Conservation (phyloP, 2,113 vertebrate genomes). For the Sphyrna mokarran region DNA sequence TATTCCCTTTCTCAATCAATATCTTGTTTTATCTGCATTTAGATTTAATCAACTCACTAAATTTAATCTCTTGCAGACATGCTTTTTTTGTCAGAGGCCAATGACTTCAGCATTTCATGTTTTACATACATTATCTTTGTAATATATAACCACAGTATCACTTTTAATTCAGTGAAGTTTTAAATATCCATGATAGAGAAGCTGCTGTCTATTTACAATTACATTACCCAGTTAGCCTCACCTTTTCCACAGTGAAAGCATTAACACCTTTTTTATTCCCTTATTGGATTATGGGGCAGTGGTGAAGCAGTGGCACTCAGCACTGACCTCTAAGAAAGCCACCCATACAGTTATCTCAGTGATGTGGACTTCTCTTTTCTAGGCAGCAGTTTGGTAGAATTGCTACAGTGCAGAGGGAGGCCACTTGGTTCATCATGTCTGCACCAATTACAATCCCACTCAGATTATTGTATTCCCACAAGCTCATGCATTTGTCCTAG, state of each 20-base stretch:
- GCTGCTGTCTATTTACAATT: background rate
- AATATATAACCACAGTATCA: background rate
- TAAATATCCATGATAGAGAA: background rate
- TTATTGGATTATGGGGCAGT: background rate
- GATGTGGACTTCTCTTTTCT: too few species aligned
- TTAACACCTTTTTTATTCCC: background rate
- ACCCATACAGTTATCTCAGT: too few species aligned
- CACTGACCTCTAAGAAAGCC: too few species aligned
- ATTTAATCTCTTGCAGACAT: background rate
- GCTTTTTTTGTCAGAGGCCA: background rate
- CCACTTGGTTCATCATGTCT: too few species aligned
- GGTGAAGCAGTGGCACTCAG: too few species aligned
- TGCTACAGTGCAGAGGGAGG: too few species aligned
- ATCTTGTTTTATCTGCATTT: background rate
- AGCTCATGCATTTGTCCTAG: too few species aligned
- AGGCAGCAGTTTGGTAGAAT: too few species aligned
- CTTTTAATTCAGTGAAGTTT: background rate
- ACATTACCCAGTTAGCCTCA: background rate
- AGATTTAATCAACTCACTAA: background rate
- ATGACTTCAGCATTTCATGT: background rate
- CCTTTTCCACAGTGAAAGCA: background rate
- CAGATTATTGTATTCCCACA: too few species aligned
- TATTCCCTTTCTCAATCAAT: background rate
- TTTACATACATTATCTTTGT: background rate
- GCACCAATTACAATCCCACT: too few species aligned